Evolutionary conservation across 1,140 invertebrate genomes (phyloP).

Genomic region (Ditylenchus dipsaci): DNA sequence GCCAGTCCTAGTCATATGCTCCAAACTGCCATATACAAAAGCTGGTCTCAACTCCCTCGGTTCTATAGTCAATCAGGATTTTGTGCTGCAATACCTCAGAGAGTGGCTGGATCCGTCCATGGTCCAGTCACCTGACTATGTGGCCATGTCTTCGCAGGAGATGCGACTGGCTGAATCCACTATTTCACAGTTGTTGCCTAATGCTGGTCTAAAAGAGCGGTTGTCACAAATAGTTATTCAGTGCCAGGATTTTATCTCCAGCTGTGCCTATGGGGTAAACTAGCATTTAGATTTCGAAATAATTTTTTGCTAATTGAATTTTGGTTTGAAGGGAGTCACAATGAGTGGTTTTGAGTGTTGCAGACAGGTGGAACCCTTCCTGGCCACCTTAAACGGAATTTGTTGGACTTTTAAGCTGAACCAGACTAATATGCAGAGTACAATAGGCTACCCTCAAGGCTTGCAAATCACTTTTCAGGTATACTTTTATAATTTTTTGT

Average conservation of each 20-base stretch:
- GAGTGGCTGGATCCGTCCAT: slow-evolving; percentile 6
- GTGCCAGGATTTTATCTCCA: slow-evolving; percentile 11
- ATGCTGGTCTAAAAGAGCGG: neutral
- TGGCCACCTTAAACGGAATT: slow-evolving; percentile 5
- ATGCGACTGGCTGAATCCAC: neutral
- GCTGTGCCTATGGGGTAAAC: slow-evolving; percentile 1
- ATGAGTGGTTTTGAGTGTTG: slow-evolving; percentile 11
- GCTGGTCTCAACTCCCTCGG: neutral
- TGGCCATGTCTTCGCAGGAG: neutral
- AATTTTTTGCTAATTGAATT: too few relatives aligned
- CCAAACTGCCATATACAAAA: slow-evolving; percentile 1
- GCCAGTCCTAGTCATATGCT: neutral
- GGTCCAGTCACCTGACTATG: neutral
- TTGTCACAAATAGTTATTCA: neutral
- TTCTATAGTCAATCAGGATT: neutral
- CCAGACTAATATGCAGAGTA: neutral
- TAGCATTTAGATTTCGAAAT: neutral
- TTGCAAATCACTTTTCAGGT: slow-evolving; percentile 12
- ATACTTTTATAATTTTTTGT: neutral
- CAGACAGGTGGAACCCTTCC: neutral
- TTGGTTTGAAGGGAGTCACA: neutral
- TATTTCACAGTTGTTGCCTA: neutral
- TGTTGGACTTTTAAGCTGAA: slow-evolving; percentile 8
- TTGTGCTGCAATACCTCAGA: neutral
- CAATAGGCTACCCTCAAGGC: neutral